Evolutionary conservation across 1,140 invertebrate genomes (phyloP).

Genomic region (Panulirus ornatus): DNA sequence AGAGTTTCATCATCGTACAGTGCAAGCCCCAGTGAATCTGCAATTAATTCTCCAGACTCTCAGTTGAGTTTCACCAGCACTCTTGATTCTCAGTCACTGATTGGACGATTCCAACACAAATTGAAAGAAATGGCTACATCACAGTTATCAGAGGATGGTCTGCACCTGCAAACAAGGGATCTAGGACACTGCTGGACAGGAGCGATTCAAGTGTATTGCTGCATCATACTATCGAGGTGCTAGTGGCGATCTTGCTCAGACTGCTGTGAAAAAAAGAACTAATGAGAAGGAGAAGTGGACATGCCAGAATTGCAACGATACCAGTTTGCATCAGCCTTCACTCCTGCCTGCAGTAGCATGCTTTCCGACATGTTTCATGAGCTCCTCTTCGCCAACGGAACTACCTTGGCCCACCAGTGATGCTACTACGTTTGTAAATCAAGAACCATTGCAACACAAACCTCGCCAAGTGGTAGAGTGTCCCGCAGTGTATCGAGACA

Average conservation of each 20-base stretch:
- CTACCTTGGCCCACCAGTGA: too few species aligned
- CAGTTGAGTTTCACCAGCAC: slow-evolving; percentile 6
- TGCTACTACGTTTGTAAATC: too few species aligned
- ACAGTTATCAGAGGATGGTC: not conserved
- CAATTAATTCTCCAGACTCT: not conserved
- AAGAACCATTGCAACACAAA: too few species aligned
- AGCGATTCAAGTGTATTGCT: slow-evolving; percentile 92
- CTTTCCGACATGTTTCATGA: too few species aligned
- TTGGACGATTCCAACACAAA: not conserved
- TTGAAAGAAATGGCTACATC: not conserved
- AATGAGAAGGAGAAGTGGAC: slow-evolving; percentile 62
- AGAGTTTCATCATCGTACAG: not conserved
- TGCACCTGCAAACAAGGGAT: too few species aligned
- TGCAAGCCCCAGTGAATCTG: not conserved
- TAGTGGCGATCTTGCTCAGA: slow-evolving; percentile 78
- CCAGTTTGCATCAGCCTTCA: too few species aligned
- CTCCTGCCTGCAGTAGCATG: too few species aligned
- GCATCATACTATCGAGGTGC: slow-evolving; percentile 91
- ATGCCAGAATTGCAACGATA: slow-evolving; percentile 62
- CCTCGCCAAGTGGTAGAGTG: too few species aligned
- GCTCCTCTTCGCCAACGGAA: too few species aligned
- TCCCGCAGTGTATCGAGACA: too few species aligned
- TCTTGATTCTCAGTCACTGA: slow-evolving; percentile 3
- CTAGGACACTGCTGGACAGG: slow-evolving; percentile 95
- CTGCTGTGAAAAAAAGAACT: slow-evolving; percentile 30